Evolutionary conservation across 1,140 invertebrate species (phyloP), one percentile per base, ranked within the genome.

Genomic region (Stegodyphus dumicola): DNA sequence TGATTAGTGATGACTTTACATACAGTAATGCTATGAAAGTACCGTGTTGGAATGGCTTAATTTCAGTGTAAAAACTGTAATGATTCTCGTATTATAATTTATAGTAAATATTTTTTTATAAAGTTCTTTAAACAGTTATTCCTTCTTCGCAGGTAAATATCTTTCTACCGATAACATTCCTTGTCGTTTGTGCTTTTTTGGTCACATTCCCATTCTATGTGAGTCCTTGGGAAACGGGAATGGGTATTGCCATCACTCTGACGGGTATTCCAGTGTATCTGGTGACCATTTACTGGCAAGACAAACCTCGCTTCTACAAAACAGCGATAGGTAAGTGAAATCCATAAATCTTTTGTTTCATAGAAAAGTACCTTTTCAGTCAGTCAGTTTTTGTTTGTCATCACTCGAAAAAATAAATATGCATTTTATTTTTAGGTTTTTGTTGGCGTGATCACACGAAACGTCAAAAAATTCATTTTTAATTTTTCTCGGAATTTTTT

Each of bases 201-300:
- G 93, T 98, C 9, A 91, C 96, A 17, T 93, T 96, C 78, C 96
- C 96, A 1, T 95, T 96, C 6, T 92, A 92, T 87, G 85, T 73
- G 48, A 86, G 70, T 51, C 85, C 81, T 5, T 84, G 53, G 69
- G 96, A 96, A 90, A 95, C 97, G 33, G 92, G 94, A 5, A 92
- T 95, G 7, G 88, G 87, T 7, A 33, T 74, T n/a, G 88, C 95
- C 17, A 97, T 99, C 88, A 98, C 97, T 2, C 89, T 96, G 15
- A 93, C 95, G 60, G 97, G 96, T 13, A 93, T 98, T 73, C 97
- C 97, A 2, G 94, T 96, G 33, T 99, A 98, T 90, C 94, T 94
- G 86, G 87, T 95, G 10, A 94, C 96, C 54, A 94, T 98, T 81
- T 91, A 92, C 66, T 95, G 94, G 94, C 92, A 94, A 89, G 92